Evolutionary conservation across 2,888 invertebrate species (phyloP), one percentile per base, ranked within the genome.

Genomic region (Eupithecia subumbrata): DNA sequence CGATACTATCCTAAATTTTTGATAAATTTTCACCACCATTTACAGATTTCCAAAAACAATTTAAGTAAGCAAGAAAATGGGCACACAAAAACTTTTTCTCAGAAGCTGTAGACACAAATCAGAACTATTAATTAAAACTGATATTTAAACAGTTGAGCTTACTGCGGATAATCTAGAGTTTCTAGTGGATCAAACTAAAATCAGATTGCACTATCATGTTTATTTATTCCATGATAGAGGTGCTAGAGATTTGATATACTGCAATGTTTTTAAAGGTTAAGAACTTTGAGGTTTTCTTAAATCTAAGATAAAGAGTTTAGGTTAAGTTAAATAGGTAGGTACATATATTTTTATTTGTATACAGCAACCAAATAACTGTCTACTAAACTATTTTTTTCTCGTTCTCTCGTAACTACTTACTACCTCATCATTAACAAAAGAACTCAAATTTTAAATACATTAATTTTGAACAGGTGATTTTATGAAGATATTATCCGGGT

Each of bases 371-470:
- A 60, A 60, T 60, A 60, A 60, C 22, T 25, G 22, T 60, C 22
- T 9, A 43, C 43, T 43, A 5, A 25, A 11, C 25, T 60, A 25
- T 5, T 60, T 60, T 22, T 60, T 60, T 60, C 56, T 14, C 14
- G 5, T 60, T 60, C 25, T 60, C 14, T 60, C 60, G 60, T 11
- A 12, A 11, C 7, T n/a, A 56, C 18, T 12, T 25, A 25, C 60
- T 60, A 60, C 60, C 60, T 60, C 60, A 60, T 60, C 25, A 60
- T 22, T 60, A 25, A 60, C 60, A 60, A 60, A 56, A 56, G 11
- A 22, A 25, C 14, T 5, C 56, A 0, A 22, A 14, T 60, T 56
- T 14, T 60, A 25, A 60, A 25, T 25, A 25, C 60, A 60, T 60
- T 25, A 22, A 1, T 25, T 48, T 48, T 56, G 22, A n/a, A 11